Evolutionary conservation across 1,140 invertebrate genomes (phyloP), one percentile per base, ranked within the genome.

Genomic region (Zaprionus ghesquierei): DNA sequence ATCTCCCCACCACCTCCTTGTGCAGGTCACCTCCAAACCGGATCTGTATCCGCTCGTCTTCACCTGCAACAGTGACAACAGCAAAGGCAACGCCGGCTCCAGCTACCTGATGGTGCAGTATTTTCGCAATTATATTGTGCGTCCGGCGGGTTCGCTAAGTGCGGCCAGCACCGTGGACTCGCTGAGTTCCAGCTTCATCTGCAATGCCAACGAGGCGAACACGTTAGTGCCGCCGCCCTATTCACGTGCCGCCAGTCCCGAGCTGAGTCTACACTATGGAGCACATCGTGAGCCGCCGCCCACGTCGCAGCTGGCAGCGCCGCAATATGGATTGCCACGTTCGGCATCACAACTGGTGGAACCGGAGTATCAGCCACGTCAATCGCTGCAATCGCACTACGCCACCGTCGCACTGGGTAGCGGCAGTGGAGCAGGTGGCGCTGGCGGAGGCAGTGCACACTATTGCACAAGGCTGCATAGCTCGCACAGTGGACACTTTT

Each of bases 41-140:
- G 96, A 97, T 80, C 92, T 97, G 5, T 97, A 97, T 91, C 96
- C 96, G 0, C 92, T 97, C 27, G 96, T 97, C 20, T 96, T 97
- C 61, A 96, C 95, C 25, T 96, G 95, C 90, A 95, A 95, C 46
- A 95, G 95, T 62, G 78, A 93, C 81, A 90, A 92, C 92, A 65
- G 94, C 92, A 80, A 95, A 31, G 68, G 94, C 92, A 79, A 95
- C 18, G 95, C 95, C 79, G 93, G 94, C 49, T 95, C 95, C 55
- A 95, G 95, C 75, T 96, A 95, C 75, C 92, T 96, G 33, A 96
- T 97, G 93, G 96, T 96, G 59, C 96, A 96, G 78, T 96, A 96
- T 91, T 96, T 96, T 92, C 94, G 94, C 59, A 95, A 95, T 87
- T 95, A 95, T 86, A 95, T 95, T 61, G 94, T 95, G 63, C 93